Evolutionary conservation across 2,797 vertebrate genomes (phyloP), one percentile per base, ranked within the genome.

Genomic region (Sardinella longiceps): DNA sequence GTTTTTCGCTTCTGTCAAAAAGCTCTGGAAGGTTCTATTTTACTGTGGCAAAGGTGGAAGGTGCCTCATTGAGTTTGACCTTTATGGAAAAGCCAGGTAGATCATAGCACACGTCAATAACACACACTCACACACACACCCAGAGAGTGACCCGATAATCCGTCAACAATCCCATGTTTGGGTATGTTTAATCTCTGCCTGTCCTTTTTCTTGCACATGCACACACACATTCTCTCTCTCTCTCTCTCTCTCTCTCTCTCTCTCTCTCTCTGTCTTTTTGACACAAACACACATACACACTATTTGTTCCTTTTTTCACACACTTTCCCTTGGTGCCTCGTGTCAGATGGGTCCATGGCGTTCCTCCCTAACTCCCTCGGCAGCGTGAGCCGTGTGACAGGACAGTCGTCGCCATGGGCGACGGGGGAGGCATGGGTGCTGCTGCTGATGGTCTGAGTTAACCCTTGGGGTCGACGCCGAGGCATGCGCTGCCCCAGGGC

Each of bases 381-480:
- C 63, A 56, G 15, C 48, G 30, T 60, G 82, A 77, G 82, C 85
- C 81, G 45, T 60, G 84, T 82, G 84, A 18, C 85, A 82, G n/a
- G n/a, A n/a, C n/a, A n/a, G n/a, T n/a, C n/a, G 87, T 82, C 60
- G 85, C 85, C 60, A 70, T 11, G 84, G 82, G 85, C 81, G 39
- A 83, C 58, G 45, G 30, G 30, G 1, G 77, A 77, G 86, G 60
- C 89, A 84, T 0, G 43, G 89, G 83, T 80, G 90, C 90, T 87
- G 89, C 83, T 80, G 90, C 90, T 87, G 87, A 88, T 77, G 91
- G 88, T 85, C 89, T 85, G 81, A 81, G 93, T 93, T 91, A 90
- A 94, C 89, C 70, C 84, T 86, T 80, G 86, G 87, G 93, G 94
- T 94, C 92, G 92, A 86, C 89, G 84, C 80, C 83, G 80, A 88